A percentile compares a stretch with the other conserved stretches of the same genome.
These are phyloP conservation scores for Nothobranchius furzeri DNA, from an alignment of 2,113 vertebrate genomes.

Conservation along the genomic window DNA sequence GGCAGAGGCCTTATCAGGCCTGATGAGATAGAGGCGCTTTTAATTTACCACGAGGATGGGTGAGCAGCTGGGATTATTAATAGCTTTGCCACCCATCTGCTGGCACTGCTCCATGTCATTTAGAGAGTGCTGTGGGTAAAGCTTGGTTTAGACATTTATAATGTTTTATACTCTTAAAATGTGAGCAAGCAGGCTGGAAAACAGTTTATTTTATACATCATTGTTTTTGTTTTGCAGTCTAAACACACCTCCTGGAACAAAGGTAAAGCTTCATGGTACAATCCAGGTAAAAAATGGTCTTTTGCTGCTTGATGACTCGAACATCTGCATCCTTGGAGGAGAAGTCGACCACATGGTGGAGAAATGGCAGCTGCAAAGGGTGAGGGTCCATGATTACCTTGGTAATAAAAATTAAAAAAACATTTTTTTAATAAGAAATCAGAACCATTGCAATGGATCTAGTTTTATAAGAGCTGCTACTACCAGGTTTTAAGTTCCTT, in stretches of 20 bases:
- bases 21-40: constrained; percentile 74
- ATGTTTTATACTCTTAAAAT: constrained; percentile 19
- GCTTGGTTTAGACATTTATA: constrained; percentile 15
- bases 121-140: constrained; percentile 57
- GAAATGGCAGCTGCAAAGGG: constrained; percentile 97
- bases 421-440: constrained; percentile 23
- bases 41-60: constrained; percentile 72
- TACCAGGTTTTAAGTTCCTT: constrained; percentile 7
- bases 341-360: constrained; percentile 97
- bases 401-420: constrained; percentile 6
- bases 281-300: constrained; percentile 92
- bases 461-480: not conserved
- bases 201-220: not conserved
- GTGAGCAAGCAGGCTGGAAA: not conserved
- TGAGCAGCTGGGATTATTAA: constrained; percentile 76
- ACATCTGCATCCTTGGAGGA: constrained; percentile 90
- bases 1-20: constrained; percentile 69
- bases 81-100: constrained; percentile 59
- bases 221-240: constrained; percentile 66
- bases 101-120: constrained; percentile 63
- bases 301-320: constrained; percentile 91
- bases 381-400: constrained; percentile 75
- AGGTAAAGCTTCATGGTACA: constrained; percentile 90
- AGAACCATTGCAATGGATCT: constrained; percentile 1
- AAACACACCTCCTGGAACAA: constrained; percentile 92